Evolutionary conservation across 2,888 invertebrate species (phyloP), one percentile per base, ranked within the genome.

Genomic region (Ornithoptera alexandrae): DNA sequence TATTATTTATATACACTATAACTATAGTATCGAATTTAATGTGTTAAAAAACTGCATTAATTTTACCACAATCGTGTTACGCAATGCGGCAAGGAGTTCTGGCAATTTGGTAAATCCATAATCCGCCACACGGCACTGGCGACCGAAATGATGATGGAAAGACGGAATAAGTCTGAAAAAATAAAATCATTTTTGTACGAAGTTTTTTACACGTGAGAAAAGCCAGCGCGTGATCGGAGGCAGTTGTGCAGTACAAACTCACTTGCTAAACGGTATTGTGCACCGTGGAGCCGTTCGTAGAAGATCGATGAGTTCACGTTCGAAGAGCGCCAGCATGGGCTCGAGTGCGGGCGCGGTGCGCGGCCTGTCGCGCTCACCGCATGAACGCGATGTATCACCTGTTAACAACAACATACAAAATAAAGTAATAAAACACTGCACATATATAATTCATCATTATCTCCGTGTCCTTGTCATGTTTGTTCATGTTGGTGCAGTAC

Each of bases 61-160:
- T 81, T 85, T 81, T 84, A 96, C 96, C 89, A 97, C 97, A 53
- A 97, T 95, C 61, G 98, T 95, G 77, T 96, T 95, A 18, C 97
- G 94, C n/a, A 99, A 93, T 5, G 97, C 96, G 77, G 98, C 96
- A 61, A 99, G 94, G 57, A 99, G 93, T 86, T 98, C 98, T 24
- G 97, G 96, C 2, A 99, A 92, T 85, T 97, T 97, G 0, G 97
- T 97, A 82, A 97, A 98, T n/a, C 99, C 99, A 84, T 98, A 99
- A 90, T 98, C 98, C 10, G 98, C 97, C 1, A 99, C 98, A 67
- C 98, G 95, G 84, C 98, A 98, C 86, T 99, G 98, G 50, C 97
- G 94, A 0, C 98, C 98, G 86, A 98, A 99, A 87, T 98, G 98
- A 87, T 98, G 98, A 84, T 99, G 98, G 90, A 98, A 99, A 1